Conservation (phyloP, 2,888 invertebrate genomes). For the Eupeodes latifasciatus region DNA sequence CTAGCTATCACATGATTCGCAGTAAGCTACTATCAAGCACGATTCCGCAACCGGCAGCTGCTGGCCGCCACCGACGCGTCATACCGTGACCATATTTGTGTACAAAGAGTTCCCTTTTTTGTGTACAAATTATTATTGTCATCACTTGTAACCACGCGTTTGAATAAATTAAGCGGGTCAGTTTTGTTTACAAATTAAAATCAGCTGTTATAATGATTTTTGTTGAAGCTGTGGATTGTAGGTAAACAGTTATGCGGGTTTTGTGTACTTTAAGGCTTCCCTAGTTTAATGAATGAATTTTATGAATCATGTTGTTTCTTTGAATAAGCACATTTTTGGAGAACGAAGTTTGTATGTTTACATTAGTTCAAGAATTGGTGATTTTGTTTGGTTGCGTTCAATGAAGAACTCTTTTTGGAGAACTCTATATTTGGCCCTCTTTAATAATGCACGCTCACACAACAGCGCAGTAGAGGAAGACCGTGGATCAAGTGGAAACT, state of each 20-base stretch:
- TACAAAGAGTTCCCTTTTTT: conserved; percentile 24
- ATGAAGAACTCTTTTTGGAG: too few relatives aligned
- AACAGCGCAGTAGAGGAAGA: too few relatives aligned
- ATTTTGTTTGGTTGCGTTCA: too few relatives aligned
- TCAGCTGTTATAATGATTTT: background rate
- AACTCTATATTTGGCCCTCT: too few relatives aligned
- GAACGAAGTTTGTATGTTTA: background rate
- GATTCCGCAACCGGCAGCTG: background rate
- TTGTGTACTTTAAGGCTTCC: background rate
- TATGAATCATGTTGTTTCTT: conserved; percentile 12
- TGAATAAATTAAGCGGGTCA: conserved; percentile 49
- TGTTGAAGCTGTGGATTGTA: background rate
- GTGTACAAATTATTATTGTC: conserved; percentile 15
- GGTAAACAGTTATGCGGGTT: conserved; percentile 17
- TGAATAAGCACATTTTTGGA: background rate
- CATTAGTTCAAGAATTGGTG: background rate
- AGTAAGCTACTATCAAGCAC: background rate
- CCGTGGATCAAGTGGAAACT: too few relatives aligned
- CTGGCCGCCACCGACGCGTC: background rate
- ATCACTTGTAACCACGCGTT: conserved; percentile 34
- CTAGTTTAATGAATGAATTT: conserved; percentile 5
- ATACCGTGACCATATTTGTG: conserved; percentile 28
- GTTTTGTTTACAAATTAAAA: conserved; percentile 30
- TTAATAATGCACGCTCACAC: too few relatives aligned
- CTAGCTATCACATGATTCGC: background rate